These are phyloP conservation scores for Amphibalanus amphitrite DNA, from an alignment of 1,140 invertebrate species.

Conservation along the genomic window DNA sequence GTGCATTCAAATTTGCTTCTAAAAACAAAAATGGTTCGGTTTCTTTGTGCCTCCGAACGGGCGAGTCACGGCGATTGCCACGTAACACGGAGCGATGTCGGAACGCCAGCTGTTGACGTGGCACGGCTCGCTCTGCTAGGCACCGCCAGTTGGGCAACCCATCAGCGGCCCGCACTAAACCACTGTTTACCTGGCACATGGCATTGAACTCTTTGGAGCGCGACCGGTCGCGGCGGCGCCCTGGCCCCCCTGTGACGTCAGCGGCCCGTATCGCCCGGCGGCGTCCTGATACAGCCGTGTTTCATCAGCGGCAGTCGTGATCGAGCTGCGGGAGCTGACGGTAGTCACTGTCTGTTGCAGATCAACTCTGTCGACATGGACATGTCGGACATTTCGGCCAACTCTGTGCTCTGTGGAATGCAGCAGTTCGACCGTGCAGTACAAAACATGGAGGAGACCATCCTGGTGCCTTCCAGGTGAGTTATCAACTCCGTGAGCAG, in stretches of 20 bases:
- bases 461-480: conserved; percentile 1
- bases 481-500: no score
- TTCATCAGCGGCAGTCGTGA: background rate
- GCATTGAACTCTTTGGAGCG: background rate
- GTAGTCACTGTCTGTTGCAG: background rate
- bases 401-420: background rate
- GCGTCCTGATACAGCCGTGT: background rate
- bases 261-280: no score
- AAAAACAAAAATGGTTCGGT: no score
- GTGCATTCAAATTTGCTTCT: no score
- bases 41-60: no score
- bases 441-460: conserved; percentile 3
- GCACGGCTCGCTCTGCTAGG: no score
- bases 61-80: no score
- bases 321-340: no score
- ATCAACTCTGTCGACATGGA: background rate
- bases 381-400: background rate
- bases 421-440: background rate
- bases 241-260: background rate
- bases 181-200: background rate
- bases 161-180: background rate
- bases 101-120: no score
- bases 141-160: background rate
- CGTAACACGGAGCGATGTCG: no score
- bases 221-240: background rate